Evolutionary conservation across 2,888 invertebrate genomes (phyloP), one percentile per base, ranked within the genome.

Genomic region (Nemapogon koenigi): DNA sequence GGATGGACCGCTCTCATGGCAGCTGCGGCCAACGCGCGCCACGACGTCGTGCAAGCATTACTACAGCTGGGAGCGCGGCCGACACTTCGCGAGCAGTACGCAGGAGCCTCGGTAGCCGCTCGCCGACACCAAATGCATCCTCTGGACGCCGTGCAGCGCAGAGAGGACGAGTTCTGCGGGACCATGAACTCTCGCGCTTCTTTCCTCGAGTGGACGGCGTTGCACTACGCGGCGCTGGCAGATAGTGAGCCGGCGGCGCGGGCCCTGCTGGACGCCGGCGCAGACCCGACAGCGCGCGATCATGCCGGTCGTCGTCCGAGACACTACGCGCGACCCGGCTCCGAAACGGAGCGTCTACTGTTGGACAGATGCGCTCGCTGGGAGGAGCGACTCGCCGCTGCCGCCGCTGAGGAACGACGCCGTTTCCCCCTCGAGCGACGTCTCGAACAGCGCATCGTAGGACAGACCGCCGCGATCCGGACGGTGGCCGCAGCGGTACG

Each of bases 1-100:
- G 95, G 95, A 35, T 95, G 95, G 94, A 92, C 91, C 10, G 84
- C 92, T 16, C 75, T 95, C 19, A 92, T 93, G 72, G 84, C 87
- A 35, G 94, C 94, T 22, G 88, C 90, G 7, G 88, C 93, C 25
- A 92, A 91, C 70, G 87, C 87, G 44, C 85, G 85, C 54, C 51
- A 71, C 11, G 81, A 81, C 13, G 81, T 81, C 40, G 82, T 88
- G 16, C 72, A 75, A 50, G 72, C 83, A 46, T 67, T 91, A 42
- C 59, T 90, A 38, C 71, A 82, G n/a, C 80, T 83, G 38, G 93
- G 93, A n/a, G 93, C 92, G 16, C 86, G 91, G 57, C 84, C 88
- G 1, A 88, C 94, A 66, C 53, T 85, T 19, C 85, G 82, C 29
- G 92, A 92, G 66, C 85, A 88, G 41, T 94, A 89, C 64, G 81